Conservation (phyloP, 2,113 vertebrate genomes). For the Cathartes aura region DNA sequence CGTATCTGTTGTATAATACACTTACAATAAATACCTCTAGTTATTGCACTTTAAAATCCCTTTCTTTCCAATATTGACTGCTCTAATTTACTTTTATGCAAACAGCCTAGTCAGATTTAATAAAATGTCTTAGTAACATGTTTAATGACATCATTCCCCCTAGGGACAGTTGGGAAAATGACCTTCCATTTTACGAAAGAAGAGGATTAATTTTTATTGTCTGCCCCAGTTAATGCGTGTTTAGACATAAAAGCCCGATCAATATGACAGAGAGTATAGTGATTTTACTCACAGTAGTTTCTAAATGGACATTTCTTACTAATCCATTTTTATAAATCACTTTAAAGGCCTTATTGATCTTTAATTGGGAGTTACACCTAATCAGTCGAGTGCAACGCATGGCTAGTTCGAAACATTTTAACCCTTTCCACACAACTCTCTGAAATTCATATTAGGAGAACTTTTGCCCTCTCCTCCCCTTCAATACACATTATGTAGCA, state of each 20-base stretch:
- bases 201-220: slow-evolving; percentile 75
- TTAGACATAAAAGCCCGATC: slow-evolving; percentile 74
- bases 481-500: neutral
- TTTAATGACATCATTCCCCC: slow-evolving; percentile 79
- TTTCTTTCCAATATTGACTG: slow-evolving; percentile 68
- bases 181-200: slow-evolving; percentile 73
- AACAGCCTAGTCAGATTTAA: slow-evolving; percentile 73
- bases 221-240: slow-evolving; percentile 74
- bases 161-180: slow-evolving; percentile 61
- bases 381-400: slow-evolving; percentile 36
- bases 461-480: neutral
- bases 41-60: slow-evolving; percentile 44
- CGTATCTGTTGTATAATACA: neutral
- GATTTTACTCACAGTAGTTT: slow-evolving; percentile 78
- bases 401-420: slow-evolving; percentile 39
- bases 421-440: slow-evolving; percentile 26
- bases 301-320: slow-evolving; percentile 77
- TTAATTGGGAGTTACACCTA: slow-evolving; percentile 82
- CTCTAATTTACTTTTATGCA: slow-evolving; percentile 73
- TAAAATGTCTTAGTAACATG: slow-evolving; percentile 70
- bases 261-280: slow-evolving; percentile 71
- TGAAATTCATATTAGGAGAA: neutral
- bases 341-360: slow-evolving; percentile 83
- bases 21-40: slow-evolving; percentile 37
- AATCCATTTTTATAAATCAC: slow-evolving; percentile 84